Base-by-base conservation (phyloP, 1,140 invertebrate genomes). In the Drosophila truncata region DNA sequence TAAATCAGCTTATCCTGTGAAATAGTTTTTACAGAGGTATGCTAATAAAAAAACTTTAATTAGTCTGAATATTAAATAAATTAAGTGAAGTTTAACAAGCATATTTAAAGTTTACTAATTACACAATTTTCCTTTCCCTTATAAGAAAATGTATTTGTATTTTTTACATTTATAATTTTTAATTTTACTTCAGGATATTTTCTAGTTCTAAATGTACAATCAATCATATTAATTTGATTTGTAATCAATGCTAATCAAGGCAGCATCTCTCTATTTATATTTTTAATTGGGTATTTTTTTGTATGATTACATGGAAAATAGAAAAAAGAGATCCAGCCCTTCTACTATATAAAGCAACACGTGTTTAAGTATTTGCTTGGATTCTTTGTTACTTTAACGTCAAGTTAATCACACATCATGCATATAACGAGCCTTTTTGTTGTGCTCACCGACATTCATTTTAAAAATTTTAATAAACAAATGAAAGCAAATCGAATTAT, bases 381-480 rank as follows among this genome's bases (percentile, higher is more conserved):
- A 42, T 27, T 29, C 33, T 37, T 23, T 14, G 23, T 16, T 23
- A 20, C 31, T 50, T n/a, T 14, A 20, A 52, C 31, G 13, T 31
- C 39, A 18, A 59, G 37, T 73, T 57, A 73, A 73, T 66, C 50
- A 58, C 52, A 39, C 29, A 50, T 39, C 35, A 18, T 35, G 37
- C 5, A 46, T 47, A 64, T 67, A 75, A 71, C 62, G 75, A 75
- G 57, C 31, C 37, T 44, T 65, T 23, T 76, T 76, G 71, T 63
- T 47, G 14, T 44, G 31, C 33, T 16, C 23, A 16, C 11, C 18
- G 49, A 44, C 41, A 49, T 80, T 61, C 71, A 79, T 63, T 65
- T 69, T 42, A 35, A 59, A 55, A 41, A 64, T 76, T 76, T 66
- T 64, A 65, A 47, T 71, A 77, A 77, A 49, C 60, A 82, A 39